Base-by-base conservation (phyloP, 1,140 invertebrate genomes). In the Bombus cullumanus region DNA sequence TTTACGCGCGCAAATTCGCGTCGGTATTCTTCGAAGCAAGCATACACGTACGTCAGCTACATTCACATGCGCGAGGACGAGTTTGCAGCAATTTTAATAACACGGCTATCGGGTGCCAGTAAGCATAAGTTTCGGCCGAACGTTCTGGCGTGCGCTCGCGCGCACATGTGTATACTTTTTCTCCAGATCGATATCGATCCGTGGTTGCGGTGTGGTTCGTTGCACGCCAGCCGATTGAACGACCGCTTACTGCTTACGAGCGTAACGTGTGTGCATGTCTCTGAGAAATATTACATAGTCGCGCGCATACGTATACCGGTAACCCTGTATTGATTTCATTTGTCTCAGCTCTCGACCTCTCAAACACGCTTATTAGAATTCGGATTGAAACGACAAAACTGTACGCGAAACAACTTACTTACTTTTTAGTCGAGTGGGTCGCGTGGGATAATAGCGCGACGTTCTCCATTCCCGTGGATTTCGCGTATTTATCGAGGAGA, bases 51-150 rank as follows among this genome's bases (percentile, higher is more conserved):
- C 59, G 34, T 22, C 15, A 28, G 18, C 25, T 28, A 18, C 81
- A 53, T 79, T 80, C 39, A 79, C 83, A 72, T 47, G 68, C 68
- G 76, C 74, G 68, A 34, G 62, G 69, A 85, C 79, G 75, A 85
- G 73, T 72, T 34, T 59, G 31, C 69, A 85, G 59, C 83, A 31
- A 80, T 85, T 85, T 85, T 85, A 85, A 85, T 85, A 85, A 85
- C 83, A 85, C 76, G 68, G 76, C 76, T 37, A 85, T 64, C 76
- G 66, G 47, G 41, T 25, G 59, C 66, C 28, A 76, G 76, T 62
- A 62, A 73, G 83, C 83, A 85, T 62, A 64, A 85, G 76, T 81
- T 89, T 69, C 76, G 62, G 41, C 1, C 34, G 59, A 1, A 25
- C 12, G 62, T 64, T 34, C 31, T 57, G 43, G 39, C 6, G 57